A percentile compares a stretch with the other conserved stretches of the same genome.
These are phyloP conservation scores for Halichoerus grypus DNA, from an alignment of 2,113 vertebrate species.

Conservation along the genomic window DNA sequence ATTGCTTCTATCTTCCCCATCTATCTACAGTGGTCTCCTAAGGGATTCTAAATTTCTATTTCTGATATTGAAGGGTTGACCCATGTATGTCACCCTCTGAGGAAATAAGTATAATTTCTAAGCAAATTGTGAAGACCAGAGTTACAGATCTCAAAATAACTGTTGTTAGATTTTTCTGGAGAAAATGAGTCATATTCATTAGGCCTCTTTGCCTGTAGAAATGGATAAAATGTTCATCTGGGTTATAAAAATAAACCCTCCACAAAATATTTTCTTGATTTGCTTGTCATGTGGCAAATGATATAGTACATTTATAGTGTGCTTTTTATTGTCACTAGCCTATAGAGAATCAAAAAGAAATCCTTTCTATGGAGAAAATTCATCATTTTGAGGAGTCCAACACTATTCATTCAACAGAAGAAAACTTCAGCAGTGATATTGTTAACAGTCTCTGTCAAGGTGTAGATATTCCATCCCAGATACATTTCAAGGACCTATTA, in stretches of 20 bases:
- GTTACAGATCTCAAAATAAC: not conserved
- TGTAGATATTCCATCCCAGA: constrained; percentile 51
- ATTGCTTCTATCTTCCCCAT: not conserved
- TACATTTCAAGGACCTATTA: constrained; percentile 54
- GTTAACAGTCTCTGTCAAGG: constrained; percentile 23
- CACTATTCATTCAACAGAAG: constrained; percentile 59
- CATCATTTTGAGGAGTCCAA: constrained; percentile 60
- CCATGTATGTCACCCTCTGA: not conserved
- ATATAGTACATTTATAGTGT: not conserved
- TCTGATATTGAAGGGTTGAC: not conserved
- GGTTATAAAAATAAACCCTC: not conserved
- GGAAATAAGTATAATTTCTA: not conserved
- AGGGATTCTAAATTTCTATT: not conserved
- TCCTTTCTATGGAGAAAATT: constrained; percentile 61
- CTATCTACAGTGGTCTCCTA: not conserved
- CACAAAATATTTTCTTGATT: constrained; percentile 29
- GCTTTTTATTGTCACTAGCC: constrained; percentile 70
- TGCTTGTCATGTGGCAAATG: not conserved
- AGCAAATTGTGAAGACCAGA: constrained; percentile 1
- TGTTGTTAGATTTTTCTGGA: not conserved
- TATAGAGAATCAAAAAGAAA: constrained; percentile 69
- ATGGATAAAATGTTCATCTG: not conserved
- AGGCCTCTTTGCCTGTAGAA: not conserved
- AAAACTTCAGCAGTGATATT: constrained; percentile 41
- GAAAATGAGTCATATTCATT: not conserved